These are phyloP conservation scores for Stigmatopora argus DNA, from an alignment of 2,113 vertebrate species.

Conservation along the genomic window DNA sequence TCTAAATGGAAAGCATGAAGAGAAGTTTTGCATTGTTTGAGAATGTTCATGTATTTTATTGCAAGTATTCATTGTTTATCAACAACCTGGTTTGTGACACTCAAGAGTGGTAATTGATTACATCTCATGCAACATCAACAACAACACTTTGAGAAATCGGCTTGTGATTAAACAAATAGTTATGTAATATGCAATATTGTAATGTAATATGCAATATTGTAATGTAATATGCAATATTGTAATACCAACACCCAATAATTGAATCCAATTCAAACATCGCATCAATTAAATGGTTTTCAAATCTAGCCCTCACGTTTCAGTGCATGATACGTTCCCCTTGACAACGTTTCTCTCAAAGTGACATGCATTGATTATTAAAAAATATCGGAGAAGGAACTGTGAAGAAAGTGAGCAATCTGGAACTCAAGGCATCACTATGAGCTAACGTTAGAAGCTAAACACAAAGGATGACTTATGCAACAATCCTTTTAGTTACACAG, in stretches of 20 bases:
- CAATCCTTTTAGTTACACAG: neutral
- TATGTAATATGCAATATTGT: too few species aligned
- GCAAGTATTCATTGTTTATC: neutral
- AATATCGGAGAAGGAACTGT: neutral
- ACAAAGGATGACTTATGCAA: neutral
- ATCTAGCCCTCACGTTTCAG: neutral
- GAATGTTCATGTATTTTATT: too few species aligned
- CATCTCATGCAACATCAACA: neutral
- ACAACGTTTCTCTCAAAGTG: neutral
- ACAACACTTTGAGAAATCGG: neutral
- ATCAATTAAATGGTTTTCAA: neutral
- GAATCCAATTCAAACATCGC: neutral
- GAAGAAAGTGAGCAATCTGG: neutral
- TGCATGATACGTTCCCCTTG: neutral
- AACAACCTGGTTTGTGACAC: neutral
- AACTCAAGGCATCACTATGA: neutral
- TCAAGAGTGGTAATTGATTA: neutral
- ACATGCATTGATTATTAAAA: neutral
- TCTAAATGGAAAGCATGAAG: neutral
- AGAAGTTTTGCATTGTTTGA: neutral
- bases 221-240: too few species aligned
- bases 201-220: too few species aligned
- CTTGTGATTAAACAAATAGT: neutral
- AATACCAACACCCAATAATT: neutral
- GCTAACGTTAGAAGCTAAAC: neutral